Conservation (phyloP, 2,888 invertebrate genomes). For the Aspidiotus rigidus region DNA sequence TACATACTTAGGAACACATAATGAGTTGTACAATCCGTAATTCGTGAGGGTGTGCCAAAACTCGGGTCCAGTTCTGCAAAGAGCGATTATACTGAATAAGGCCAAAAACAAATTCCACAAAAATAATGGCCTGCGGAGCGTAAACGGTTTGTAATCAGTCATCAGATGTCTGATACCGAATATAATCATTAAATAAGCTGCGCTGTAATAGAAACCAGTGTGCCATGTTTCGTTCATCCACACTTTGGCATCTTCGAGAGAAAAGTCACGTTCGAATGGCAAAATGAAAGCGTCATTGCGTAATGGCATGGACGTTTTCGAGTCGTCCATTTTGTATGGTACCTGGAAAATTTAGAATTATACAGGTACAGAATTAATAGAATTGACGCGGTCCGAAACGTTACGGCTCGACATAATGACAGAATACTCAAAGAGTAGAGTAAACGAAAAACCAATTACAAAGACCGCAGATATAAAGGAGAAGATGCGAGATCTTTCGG, state of each 20-base stretch:
- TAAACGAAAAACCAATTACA: no score
- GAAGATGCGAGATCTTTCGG: no score
- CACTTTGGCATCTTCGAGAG: constrained; percentile 73
- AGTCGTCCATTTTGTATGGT: not conserved
- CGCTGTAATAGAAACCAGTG: constrained; percentile 77
- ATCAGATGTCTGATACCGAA: constrained; percentile 90
- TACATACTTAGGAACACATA: constrained; percentile 92
- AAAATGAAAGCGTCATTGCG: constrained; percentile 88
- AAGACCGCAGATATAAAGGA: no score
- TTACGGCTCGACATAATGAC: no score
- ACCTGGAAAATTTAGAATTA: no score
- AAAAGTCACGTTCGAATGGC: constrained; percentile 89
- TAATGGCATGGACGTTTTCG: not conserved
- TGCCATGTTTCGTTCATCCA: constrained; percentile 98
- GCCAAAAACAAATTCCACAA: constrained; percentile 90
- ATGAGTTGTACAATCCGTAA: constrained; percentile 88
- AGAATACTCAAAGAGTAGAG: no score
- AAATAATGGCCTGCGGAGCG: constrained; percentile 73
- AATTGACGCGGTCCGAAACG: no score
- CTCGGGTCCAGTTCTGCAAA: constrained; percentile 86
- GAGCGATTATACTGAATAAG: constrained; percentile 88
- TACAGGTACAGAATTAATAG: no score
- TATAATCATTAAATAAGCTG: constrained; percentile 85
- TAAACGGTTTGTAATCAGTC: constrained; percentile 83
- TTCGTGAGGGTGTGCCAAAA: constrained; percentile 79